Percentiles rank a stretch among this genome's conserved stretches.
Conservation (phyloP, 2,888 invertebrate species). For the Scaptodrosophila latifasciaeformis region DNA sequence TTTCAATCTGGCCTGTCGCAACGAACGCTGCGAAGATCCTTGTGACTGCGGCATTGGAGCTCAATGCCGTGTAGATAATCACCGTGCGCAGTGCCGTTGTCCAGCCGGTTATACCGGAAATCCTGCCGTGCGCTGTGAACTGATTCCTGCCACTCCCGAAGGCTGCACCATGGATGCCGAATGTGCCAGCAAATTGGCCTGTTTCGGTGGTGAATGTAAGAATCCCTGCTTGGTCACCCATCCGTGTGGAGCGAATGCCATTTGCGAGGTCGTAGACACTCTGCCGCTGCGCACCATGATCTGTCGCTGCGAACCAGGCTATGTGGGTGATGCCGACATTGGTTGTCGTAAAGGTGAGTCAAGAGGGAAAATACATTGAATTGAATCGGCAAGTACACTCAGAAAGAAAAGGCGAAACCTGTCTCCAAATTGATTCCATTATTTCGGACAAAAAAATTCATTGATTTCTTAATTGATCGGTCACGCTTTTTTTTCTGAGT, state of each 20-base stretch:
- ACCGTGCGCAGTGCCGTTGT: conserved; percentile 86
- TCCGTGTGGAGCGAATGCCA: conserved; percentile 87
- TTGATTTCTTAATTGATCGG: no score
- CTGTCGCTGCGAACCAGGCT: conserved; percentile 89
- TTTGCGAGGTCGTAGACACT: conserved; percentile 89
- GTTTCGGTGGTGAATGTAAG: conserved; percentile 85
- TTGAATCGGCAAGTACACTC: neutral
- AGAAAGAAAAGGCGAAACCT: neutral
- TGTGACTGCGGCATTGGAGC: conserved; percentile 89
- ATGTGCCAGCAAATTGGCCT: conserved; percentile 89
- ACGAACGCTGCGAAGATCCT: conserved; percentile 87
- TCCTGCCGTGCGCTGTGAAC: conserved; percentile 81
- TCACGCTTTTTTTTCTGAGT: no score
- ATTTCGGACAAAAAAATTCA: no score
- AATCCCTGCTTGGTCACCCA: conserved; percentile 86
- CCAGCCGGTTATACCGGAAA: conserved; percentile 88
- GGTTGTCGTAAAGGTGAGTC: conserved; percentile 86
- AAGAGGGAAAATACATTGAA: no score
- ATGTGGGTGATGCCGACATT: conserved; percentile 89
- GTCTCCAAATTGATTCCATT: no score
- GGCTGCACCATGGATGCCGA: conserved; percentile 88
- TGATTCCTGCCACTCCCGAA: conserved; percentile 77
- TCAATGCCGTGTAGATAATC: conserved; percentile 85
- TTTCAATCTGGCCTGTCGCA: conserved; percentile 85
- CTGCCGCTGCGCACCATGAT: conserved; percentile 91